A percentile compares a stretch with the other conserved stretches of the same genome.
Conservation (phyloP, 2,888 invertebrate genomes). For the Gibbula magus region DNA sequence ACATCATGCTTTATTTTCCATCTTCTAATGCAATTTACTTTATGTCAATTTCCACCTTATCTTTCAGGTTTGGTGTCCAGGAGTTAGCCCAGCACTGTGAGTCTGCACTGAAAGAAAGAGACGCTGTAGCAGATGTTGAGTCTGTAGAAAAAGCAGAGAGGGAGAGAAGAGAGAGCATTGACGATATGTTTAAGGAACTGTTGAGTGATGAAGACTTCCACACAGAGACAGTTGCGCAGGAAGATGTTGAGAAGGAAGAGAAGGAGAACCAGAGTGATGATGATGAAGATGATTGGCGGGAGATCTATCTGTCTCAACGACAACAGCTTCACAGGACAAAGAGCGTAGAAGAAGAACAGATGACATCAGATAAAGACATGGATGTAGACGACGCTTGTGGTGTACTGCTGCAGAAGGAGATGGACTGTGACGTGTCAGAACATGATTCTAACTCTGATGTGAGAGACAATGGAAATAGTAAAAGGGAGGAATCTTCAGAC, state of each 20-base stretch:
- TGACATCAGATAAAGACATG: too few relatives aligned
- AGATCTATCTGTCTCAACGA: slow-evolving; percentile 44
- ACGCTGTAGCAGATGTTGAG: not conserved
- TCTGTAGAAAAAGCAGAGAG: not conserved
- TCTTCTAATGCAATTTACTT: too few relatives aligned
- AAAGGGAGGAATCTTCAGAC: too few relatives aligned
- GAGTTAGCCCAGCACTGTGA: slow-evolving; percentile 37
- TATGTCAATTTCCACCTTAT: too few relatives aligned
- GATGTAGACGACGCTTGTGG: too few relatives aligned
- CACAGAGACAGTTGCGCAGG: not conserved
- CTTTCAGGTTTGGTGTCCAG: slow-evolving; percentile 36
- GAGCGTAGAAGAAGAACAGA: not conserved
- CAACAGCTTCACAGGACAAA: slow-evolving; percentile 9
- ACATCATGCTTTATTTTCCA: too few relatives aligned
- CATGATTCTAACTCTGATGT: too few relatives aligned
- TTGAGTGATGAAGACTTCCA: slow-evolving; percentile 51
- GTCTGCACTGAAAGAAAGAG: slow-evolving; percentile 20
- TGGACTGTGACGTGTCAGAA: too few relatives aligned
- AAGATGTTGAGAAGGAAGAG: slow-evolving; percentile 19
- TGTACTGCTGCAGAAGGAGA: too few relatives aligned
- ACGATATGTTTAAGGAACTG: slow-evolving; percentile 38
- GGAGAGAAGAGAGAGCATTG: not conserved
- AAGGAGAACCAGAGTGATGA: slow-evolving; percentile 21
- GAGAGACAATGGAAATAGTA: too few relatives aligned
- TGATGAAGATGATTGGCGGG: slow-evolving; percentile 43